Percentiles rank a stretch among this genome's conserved stretches.
These are phyloP conservation scores for Myopa testacea DNA, from an alignment of 2,888 invertebrate species.

Conservation along the genomic window DNA sequence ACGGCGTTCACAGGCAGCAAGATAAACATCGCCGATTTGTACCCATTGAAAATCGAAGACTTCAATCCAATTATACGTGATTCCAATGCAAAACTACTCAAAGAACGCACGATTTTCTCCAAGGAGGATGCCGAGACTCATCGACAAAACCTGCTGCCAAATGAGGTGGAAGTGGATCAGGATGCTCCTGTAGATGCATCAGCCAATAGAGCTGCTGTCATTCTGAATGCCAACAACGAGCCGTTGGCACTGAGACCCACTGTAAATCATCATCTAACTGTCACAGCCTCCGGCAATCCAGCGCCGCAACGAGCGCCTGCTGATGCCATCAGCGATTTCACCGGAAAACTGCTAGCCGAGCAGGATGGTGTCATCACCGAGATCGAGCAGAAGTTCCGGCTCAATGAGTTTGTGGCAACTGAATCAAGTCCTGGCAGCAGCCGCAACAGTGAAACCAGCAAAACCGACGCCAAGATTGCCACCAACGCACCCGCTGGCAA, in stretches of 20 bases:
- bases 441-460: conserved; percentile 38
- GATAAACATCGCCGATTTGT: conserved; percentile 65
- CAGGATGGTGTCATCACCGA: conserved; percentile 67
- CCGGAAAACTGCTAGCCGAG: conserved; percentile 64
- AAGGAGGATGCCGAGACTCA: conserved; percentile 48
- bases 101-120: conserved; percentile 57
- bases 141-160: conserved; percentile 59
- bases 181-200: conserved; percentile 29
- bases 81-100: conserved; percentile 58
- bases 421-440: conserved; percentile 34
- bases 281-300: conserved; percentile 31
- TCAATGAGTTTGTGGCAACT: conserved; percentile 56
- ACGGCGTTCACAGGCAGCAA: conserved; percentile 44
- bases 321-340: conserved; percentile 56
- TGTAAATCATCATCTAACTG: conserved; percentile 34
- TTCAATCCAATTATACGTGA: conserved; percentile 61
- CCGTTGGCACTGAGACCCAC: conserved; percentile 25
- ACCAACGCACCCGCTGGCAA: neutral
- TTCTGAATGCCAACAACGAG: conserved; percentile 14
- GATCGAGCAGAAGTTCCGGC: conserved; percentile 66
- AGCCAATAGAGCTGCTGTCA: conserved; percentile 32
- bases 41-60: conserved; percentile 64
- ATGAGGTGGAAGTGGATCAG: conserved; percentile 53
- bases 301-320: neutral
- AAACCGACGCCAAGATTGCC: neutral